Percentiles rank a stretch among this genome's conserved stretches.
These are phyloP conservation scores for Hycleus phaleratus DNA, from an alignment of 1,140 invertebrate species.

Conservation along the genomic window DNA sequence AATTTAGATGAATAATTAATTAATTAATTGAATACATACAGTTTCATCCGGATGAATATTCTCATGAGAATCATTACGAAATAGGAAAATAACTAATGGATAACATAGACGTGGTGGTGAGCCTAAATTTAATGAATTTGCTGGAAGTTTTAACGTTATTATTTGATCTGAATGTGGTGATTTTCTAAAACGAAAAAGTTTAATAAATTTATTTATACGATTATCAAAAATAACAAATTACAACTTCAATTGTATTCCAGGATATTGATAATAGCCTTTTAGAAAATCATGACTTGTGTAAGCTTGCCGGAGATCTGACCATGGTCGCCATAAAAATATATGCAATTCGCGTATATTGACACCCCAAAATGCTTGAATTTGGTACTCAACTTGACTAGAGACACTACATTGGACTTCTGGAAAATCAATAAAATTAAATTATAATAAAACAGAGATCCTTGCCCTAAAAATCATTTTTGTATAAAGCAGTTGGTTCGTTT, in stretches of 20 bases:
- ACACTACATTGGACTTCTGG: slow-evolving; percentile 61
- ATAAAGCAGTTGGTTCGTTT: too few species aligned
- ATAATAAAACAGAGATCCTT: too few species aligned
- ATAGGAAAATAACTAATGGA: slow-evolving; percentile 65
- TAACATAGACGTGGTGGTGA: slow-evolving; percentile 64
- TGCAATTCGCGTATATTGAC: slow-evolving; percentile 67
- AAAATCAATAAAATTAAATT: slow-evolving; percentile 29
- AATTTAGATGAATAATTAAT: not conserved
- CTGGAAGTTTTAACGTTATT: slow-evolving; percentile 52
- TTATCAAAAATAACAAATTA: slow-evolving; percentile 6
- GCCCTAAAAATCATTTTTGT: too few species aligned
- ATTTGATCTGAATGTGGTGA: slow-evolving; percentile 58
- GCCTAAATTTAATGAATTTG: slow-evolving; percentile 56
- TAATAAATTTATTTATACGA: not conserved
- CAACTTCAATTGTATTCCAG: slow-evolving; percentile 43
- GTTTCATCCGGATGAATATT: slow-evolving; percentile 65
- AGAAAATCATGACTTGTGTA: slow-evolving; percentile 49
- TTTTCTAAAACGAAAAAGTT: slow-evolving; percentile 44
- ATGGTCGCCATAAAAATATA: slow-evolving; percentile 63
- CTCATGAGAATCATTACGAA: slow-evolving; percentile 53
- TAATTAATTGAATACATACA: slow-evolving; percentile 41
- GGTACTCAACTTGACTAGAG: slow-evolving; percentile 66
- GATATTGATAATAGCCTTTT: slow-evolving; percentile 45
- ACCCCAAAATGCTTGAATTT: slow-evolving; percentile 64
- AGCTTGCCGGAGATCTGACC: slow-evolving; percentile 54